Evolutionary conservation across 2,888 invertebrate genomes (phyloP), one percentile per base, ranked within the genome.

Genomic region (Auanema sp.): DNA sequence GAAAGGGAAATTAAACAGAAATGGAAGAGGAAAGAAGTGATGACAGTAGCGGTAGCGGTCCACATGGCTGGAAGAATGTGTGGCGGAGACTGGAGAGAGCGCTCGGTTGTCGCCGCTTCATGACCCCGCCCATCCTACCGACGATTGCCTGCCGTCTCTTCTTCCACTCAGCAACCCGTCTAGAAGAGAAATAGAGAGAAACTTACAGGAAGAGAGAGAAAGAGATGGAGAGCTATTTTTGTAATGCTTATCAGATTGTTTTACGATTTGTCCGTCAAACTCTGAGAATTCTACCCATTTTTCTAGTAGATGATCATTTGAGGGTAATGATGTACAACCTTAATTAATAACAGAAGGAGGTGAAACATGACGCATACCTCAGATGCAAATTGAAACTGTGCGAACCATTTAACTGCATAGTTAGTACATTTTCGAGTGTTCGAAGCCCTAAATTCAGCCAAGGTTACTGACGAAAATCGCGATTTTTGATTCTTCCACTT

Each of bases 111-210:
- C 42, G 53, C 54, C 47, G 49, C 56, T 33, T 33, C 33, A 33
- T 44, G 52, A 55, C 60, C 60, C 60, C 60, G 60, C 60, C 60
- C 60, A 33, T 33, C 33, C 33, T 33, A 33, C 33, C 33, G 33
- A 33, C 33, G 33, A 33, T 33, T 33, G 33, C 53, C 53, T 53
- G 16, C 21, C 24, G 16, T 16, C 24, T 53, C 53, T 24, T 25
- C 25, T 33, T 16, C 53, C 18, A 16, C 53, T 53, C 18, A 25
- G 24, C 53, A 53, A 53, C 53, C 53, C 51, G 49, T 60, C 49
- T 60, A 24, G 49, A 33, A 33, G 33, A 33, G 33, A 33, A 33
- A 33, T 33, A 33, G 33, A 33, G 33, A 33, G 33, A 33, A 33
- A 33, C 33, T 33, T 33, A 33, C 33, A 33, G 33, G 33, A 33